Conservation (phyloP, 2,797 vertebrate genomes). For the Aselliscus stoliczkanus region DNA sequence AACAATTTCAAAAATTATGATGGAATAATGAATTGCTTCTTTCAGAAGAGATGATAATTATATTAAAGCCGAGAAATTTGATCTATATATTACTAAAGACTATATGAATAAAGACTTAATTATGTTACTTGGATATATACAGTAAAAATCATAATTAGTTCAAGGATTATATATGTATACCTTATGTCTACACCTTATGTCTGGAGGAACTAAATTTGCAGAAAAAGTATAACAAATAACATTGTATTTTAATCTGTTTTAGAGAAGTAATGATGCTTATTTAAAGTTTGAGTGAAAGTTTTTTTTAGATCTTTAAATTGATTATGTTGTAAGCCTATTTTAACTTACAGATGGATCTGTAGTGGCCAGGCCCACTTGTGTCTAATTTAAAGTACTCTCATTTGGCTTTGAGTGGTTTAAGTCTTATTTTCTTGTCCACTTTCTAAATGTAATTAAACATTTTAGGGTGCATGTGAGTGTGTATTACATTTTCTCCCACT, state of each 20-base stretch:
- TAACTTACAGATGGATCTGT: not conserved
- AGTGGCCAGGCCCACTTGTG: not conserved
- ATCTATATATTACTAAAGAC: not conserved
- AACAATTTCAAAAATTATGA: not conserved
- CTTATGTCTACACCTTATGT: not conserved
- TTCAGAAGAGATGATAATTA: slow-evolving; percentile 8
- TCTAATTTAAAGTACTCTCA: slow-evolving; percentile 43
- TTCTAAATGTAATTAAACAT: slow-evolving; percentile 45
- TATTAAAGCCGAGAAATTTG: not conserved
- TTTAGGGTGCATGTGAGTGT: not conserved
- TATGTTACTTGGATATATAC: not conserved
- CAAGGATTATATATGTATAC: not conserved
- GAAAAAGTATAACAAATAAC: not conserved
- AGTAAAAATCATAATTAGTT: not conserved
- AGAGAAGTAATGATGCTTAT: not conserved
- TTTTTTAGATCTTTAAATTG: slow-evolving; percentile 40
- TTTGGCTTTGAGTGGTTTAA: slow-evolving; percentile 18
- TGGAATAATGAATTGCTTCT: not conserved
- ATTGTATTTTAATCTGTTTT: not conserved
- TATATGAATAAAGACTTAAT: not conserved
- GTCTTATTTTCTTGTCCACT: slow-evolving; percentile 31
- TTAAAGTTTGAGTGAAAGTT: not conserved
- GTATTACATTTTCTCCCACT: not conserved
- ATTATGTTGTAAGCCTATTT: slow-evolving; percentile 8
- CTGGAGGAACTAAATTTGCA: not conserved